phyloP scores from a whole-genome alignment of 2,888 invertebrate genomes.

The Selenia dentaria region DNA sequence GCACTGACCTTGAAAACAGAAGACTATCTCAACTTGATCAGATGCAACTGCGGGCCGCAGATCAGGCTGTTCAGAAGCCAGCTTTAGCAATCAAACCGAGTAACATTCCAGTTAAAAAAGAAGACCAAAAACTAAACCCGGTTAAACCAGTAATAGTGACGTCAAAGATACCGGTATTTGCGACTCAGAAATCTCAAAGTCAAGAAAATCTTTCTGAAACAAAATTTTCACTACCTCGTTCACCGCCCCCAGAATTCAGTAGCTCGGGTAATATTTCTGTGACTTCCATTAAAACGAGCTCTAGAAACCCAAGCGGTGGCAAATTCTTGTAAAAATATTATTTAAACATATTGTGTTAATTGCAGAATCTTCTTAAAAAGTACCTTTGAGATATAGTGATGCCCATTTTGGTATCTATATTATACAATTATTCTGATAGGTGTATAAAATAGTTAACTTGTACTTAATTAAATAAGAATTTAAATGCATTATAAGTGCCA shows the following conservation, averaged over 20 bases:
- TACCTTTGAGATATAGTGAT: slow-evolving; percentile 15
- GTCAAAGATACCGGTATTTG: slow-evolving; percentile 81
- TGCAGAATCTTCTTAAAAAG: slow-evolving; percentile 2
- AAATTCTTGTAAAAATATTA: slow-evolving; percentile 46
- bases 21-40: slow-evolving; percentile 84
- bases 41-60: slow-evolving; percentile 61
- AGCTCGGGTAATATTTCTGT: slow-evolving; percentile 82
- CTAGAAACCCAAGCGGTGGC: slow-evolving; percentile 81
- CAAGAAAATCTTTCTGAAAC: slow-evolving; percentile 76
- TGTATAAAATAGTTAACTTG: slow-evolving; percentile 17
- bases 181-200: slow-evolving; percentile 76
- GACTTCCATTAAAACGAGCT: slow-evolving; percentile 86
- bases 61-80: slow-evolving; percentile 61
- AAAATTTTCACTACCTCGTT: slow-evolving; percentile 66
- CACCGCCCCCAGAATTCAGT: slow-evolving; percentile 68
- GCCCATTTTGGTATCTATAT: slow-evolving; percentile 32
- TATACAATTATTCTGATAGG: slow-evolving; percentile 31
- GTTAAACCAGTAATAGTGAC: slow-evolving; percentile 59
- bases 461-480: slow-evolving; percentile 6
- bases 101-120: slow-evolving; percentile 73
- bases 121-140: slow-evolving; percentile 57
- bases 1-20: slow-evolving; percentile 82
- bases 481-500: neutral
- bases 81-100: slow-evolving; percentile 72
- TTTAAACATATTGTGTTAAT: neutral